Conservation (phyloP, 2,797 vertebrate genomes). For the Sebastes steindachneri region DNA sequence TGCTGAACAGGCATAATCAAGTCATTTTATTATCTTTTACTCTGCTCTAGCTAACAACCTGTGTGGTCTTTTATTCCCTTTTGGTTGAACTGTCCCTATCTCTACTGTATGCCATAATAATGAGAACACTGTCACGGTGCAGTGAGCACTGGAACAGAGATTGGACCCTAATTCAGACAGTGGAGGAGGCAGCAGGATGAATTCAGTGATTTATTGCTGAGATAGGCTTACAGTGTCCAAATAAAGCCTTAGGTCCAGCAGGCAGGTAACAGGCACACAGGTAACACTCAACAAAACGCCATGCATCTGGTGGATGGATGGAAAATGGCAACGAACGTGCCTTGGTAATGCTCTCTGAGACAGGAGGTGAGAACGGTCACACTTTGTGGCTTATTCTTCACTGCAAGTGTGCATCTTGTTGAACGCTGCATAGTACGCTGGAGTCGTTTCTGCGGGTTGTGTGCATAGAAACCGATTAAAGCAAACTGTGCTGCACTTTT, state of each 20-base stretch:
- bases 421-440: neutral
- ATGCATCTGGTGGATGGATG: neutral
- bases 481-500: neutral
- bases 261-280: neutral
- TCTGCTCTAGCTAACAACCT: neutral
- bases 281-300: neutral
- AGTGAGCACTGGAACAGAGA: neutral
- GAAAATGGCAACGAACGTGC: neutral
- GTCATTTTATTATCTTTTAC: neutral
- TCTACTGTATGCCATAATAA: neutral
- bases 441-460: neutral
- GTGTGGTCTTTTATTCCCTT: neutral
- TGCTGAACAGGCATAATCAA: neutral
- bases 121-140: neutral
- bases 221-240: neutral
- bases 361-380: neutral
- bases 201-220: neutral
- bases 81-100: neutral
- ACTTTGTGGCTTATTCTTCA: neutral
- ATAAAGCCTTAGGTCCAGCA: neutral
- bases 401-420: neutral
- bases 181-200: neutral
- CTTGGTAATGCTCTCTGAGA: neutral
- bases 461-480: neutral
- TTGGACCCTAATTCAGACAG: neutral